A percentile compares a stretch with the other conserved stretches of the same genome.
phyloP scores from a whole-genome alignment of 2,113 vertebrate species.

The Triplophysa siluroides region DNA sequence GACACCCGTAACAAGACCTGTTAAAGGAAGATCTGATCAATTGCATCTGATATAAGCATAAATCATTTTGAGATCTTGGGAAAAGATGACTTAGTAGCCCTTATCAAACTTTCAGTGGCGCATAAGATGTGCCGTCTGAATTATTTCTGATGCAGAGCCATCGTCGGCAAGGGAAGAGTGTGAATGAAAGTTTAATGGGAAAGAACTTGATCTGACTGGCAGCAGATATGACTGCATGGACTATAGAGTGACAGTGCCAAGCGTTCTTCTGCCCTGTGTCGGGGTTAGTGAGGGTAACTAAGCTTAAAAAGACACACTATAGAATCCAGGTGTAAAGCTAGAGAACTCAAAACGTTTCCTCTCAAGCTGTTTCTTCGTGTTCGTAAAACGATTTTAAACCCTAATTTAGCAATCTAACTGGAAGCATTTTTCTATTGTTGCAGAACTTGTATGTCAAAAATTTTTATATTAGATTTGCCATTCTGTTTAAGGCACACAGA shows the following conservation, averaged over 20 bases:
- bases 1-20: constrained; percentile 35
- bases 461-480: not conserved
- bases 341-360: not conserved
- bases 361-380: not conserved
- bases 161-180: constrained; percentile 55
- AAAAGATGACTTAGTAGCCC: constrained; percentile 52
- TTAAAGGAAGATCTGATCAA: constrained; percentile 8
- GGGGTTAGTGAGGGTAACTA: not conserved
- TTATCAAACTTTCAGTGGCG: constrained; percentile 68
- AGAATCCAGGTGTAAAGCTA: not conserved
- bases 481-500: not conserved
- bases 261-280: not conserved
- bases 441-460: not conserved
- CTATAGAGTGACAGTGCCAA: constrained; percentile 23
- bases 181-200: constrained; percentile 72
- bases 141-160: constrained; percentile 56
- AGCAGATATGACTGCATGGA: constrained; percentile 50
- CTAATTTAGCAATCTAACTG: not conserved
- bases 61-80: constrained; percentile 66
- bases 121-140: constrained; percentile 58
- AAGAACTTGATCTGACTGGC: constrained; percentile 59
- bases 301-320: not conserved
- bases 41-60: constrained; percentile 56
- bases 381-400: constrained; percentile 19
- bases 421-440: constrained; percentile 15